These are phyloP conservation scores for Drosophila teissieri DNA, from an alignment of 1,140 invertebrate genomes.

Conservation along the genomic window DNA sequence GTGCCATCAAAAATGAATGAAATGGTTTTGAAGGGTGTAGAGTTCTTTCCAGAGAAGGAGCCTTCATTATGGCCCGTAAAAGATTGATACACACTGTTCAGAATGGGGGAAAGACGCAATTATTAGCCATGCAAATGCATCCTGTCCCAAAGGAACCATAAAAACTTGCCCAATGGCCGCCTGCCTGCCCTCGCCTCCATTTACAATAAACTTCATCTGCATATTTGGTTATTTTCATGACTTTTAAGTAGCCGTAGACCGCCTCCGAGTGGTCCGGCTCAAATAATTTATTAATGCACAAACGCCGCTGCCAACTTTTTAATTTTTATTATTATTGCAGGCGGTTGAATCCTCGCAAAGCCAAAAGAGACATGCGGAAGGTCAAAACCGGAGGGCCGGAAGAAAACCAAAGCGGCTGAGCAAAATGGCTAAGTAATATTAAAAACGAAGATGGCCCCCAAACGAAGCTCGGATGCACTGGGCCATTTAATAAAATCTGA, in stretches of 20 bases:
- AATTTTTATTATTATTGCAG: constrained; percentile 57
- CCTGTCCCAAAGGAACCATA: constrained; percentile 35
- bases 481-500: too few species aligned
- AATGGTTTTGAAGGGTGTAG: constrained; percentile 13
- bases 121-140: constrained; percentile 67
- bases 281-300: constrained; percentile 63
- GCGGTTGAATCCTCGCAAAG: constrained; percentile 28
- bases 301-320: constrained; percentile 57
- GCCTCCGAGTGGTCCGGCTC: constrained; percentile 19
- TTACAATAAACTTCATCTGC: constrained; percentile 35
- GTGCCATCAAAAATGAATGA: constrained; percentile 61
- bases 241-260: constrained; percentile 51
- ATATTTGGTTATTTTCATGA: constrained; percentile 69
- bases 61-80: constrained; percentile 31
- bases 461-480: constrained; percentile 1
- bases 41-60: not conserved
- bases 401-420: constrained; percentile 2
- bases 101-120: constrained; percentile 22
- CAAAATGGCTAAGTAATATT: constrained; percentile 6
- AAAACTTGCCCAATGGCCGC: constrained; percentile 23
- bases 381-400: constrained; percentile 22
- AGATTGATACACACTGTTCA: not conserved
- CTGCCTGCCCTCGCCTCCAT: not conserved
- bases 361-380: constrained; percentile 30
- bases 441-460: not conserved